A percentile compares a stretch with the other conserved stretches of the same genome.
phyloP scores from a whole-genome alignment of 2,797 vertebrate species.

The Myotis daubentonii region DNA sequence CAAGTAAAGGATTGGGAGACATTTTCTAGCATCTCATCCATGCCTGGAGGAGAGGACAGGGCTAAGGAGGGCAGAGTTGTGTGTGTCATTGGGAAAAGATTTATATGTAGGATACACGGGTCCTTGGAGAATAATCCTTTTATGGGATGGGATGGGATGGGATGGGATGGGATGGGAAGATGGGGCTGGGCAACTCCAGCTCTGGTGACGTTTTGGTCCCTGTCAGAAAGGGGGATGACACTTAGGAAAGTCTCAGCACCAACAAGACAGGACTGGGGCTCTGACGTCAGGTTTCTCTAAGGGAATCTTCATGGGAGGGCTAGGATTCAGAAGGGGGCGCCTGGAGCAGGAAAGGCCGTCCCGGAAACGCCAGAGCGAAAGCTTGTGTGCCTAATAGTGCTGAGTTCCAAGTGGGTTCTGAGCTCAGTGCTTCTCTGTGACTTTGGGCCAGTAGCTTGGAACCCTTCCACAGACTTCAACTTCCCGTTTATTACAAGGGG shows the following conservation, averaged over 20 bases:
- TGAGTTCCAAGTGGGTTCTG: neutral
- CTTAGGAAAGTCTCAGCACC: neutral
- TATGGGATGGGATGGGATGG: neutral
- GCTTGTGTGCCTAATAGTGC: neutral
- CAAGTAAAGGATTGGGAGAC: neutral
- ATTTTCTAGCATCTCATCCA: neutral
- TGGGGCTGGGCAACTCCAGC: neutral
- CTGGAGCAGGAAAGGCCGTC: neutral
- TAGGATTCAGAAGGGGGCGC: neutral
- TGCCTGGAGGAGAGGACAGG: neutral
- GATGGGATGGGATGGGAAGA: neutral
- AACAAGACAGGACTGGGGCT: neutral
- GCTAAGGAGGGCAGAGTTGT: neutral
- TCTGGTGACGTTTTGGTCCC: neutral
- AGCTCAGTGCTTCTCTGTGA: neutral
- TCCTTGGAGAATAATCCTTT: slow-evolving; percentile 30
- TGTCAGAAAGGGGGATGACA: neutral
- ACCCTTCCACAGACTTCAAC: neutral
- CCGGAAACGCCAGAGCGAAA: neutral
- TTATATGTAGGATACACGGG: slow-evolving; percentile 57
- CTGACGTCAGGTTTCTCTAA: neutral
- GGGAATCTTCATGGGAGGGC: neutral
- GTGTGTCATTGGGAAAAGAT: slow-evolving; percentile 3
- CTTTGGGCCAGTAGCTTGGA: neutral
- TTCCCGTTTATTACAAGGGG: neutral